Conservation (phyloP, 1,140 invertebrate species). For the Helicorthomorpha holstii region DNA sequence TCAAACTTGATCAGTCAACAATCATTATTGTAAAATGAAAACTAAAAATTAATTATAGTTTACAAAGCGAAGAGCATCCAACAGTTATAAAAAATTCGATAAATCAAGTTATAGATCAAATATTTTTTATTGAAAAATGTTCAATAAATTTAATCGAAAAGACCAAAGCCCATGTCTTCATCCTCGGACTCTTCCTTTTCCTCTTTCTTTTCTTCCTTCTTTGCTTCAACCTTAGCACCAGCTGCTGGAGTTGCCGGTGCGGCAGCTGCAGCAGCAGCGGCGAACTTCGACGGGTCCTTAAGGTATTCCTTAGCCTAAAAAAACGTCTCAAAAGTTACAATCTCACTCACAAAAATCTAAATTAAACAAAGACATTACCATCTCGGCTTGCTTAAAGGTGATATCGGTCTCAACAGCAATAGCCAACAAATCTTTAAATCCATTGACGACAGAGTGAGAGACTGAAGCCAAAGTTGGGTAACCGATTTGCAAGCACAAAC, state of each 20-base stretch:
- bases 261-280: slow-evolving; percentile 32
- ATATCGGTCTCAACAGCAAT: slow-evolving; percentile 90
- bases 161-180: slow-evolving; percentile 93
- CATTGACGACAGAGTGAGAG: slow-evolving; percentile 92
- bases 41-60: too few relatives aligned
- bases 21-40: too few relatives aligned
- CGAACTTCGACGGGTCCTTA: slow-evolving; percentile 86
- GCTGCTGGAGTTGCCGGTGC: slow-evolving; percentile 41
- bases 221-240: slow-evolving; percentile 33
- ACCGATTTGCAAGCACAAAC: slow-evolving; percentile 81
- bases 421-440: slow-evolving; percentile 94
- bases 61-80: too few relatives aligned
- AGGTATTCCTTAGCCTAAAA: slow-evolving; percentile 30
- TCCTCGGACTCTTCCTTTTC: slow-evolving; percentile 62
- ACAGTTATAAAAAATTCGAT: too few relatives aligned
- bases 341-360: not conserved
- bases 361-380: slow-evolving; percentile 42
- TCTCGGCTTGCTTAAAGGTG: slow-evolving; percentile 82
- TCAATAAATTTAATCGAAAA: slow-evolving; percentile 94
- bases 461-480: slow-evolving; percentile 93
- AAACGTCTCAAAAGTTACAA: slow-evolving; percentile 19
- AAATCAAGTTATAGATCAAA: too few relatives aligned
- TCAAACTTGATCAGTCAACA: too few relatives aligned
- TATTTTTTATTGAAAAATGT: too few relatives aligned
- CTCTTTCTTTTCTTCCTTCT: slow-evolving; percentile 50